phyloP scores from a whole-genome alignment of 1,140 invertebrate species.

The Gryon sp. region DNA sequence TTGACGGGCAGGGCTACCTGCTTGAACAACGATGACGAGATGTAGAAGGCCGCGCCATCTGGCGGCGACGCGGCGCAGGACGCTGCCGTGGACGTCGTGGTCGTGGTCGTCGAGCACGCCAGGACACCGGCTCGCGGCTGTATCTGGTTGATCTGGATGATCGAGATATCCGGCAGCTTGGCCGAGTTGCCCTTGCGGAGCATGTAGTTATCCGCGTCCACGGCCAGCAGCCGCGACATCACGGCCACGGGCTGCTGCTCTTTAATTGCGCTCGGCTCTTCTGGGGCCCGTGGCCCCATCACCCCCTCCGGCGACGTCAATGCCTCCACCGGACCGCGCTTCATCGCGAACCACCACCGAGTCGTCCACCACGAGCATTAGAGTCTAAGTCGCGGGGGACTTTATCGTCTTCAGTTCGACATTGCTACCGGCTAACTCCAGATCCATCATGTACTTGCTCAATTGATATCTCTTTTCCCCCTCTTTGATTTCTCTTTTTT shows the following conservation, averaged over 20 bases:
- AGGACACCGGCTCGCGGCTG: conserved; percentile 10
- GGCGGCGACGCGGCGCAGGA: conserved; percentile 19
- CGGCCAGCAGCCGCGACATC: conserved; percentile 76
- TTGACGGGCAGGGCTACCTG: conserved; percentile 30
- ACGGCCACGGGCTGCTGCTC: conserved; percentile 63
- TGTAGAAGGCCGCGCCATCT: conserved; percentile 46
- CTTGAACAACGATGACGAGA: conserved; percentile 44
- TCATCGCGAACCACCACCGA: conserved; percentile 65
- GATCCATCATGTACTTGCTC: no score
- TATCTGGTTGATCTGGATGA: conserved; percentile 45
- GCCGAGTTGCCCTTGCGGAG: conserved; percentile 73
- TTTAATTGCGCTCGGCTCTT: conserved; percentile 2
- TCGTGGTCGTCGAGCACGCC: no score
- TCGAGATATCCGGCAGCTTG: conserved; percentile 54
- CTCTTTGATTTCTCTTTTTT: no score
- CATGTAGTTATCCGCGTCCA: conserved; percentile 84
- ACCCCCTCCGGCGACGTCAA: conserved; percentile 41
- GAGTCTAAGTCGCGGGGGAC: no score
- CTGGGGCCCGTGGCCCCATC: conserved; percentile 3
- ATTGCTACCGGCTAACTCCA: no score
- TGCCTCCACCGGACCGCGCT: conserved; percentile 67
- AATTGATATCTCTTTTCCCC: no score
- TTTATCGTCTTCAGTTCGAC: no score
- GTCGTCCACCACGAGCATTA: no score
- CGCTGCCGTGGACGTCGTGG: conserved; percentile 11